Evolutionary conservation across 1,140 invertebrate species (phyloP), one percentile per base, ranked within the genome.

Genomic region (Diploscapter pachys): DNA sequence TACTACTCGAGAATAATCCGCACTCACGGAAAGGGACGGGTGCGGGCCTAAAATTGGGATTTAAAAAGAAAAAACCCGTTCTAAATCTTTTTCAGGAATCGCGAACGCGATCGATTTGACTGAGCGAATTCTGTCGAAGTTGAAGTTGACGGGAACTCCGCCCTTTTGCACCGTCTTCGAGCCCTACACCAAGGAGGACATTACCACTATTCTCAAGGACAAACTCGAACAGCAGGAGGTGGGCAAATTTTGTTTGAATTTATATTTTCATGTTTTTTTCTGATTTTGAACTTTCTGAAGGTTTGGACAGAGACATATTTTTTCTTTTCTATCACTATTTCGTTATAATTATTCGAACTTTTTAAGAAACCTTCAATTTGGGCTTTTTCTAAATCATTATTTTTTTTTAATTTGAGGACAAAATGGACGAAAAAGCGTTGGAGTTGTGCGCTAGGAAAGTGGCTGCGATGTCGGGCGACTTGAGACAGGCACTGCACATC

Each of bases 21-120:
- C 31, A 1, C 31, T 1, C 31, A 31, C 31, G 31, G 31, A 31
- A 31, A 31, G 31, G 31, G 31, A 31, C 31, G 31, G 31, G 31
- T 31, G 31, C 31, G 31, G 31, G 31, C 31, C 31, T 31, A 31
- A 31, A 31, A 31, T 31, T 31, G 31, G 31, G 31, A 31, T 31
- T 31, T 31, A 31, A 31, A 31, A 31, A 31, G 31, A 31, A 31
- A 31, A 31, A 0, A 31, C 31, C 31, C 31, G 31, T 31, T 31
- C 31, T 31, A 31, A 31, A 31, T 68, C 71, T 57, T 50, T 79
- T 78, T 48, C 75, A 87, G 87, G 87, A 52, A 92, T 98, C 80
- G 93, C 96, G 11, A 99, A 99, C 88, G 91, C 94, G n/a, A 88
- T 98, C 69, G 95, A 98, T 89, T 88, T 98, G 54, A 96, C 94